These are phyloP conservation scores for Chaenocephalus aceratus DNA, from an alignment of 2,113 vertebrate genomes.

Conservation along the genomic window DNA sequence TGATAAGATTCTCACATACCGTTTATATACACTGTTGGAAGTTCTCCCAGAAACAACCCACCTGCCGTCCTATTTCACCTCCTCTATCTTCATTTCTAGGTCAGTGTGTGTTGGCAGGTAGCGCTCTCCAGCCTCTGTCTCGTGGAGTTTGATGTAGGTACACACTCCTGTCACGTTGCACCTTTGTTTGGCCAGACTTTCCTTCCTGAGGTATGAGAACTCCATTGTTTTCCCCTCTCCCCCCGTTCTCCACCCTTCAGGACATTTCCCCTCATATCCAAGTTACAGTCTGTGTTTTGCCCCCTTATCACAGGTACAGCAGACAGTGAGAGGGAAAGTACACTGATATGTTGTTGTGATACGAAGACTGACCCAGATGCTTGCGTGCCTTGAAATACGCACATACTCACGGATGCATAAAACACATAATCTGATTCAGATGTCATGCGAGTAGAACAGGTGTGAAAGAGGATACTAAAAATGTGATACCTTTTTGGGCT, in stretches of 20 bases:
- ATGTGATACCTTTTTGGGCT: conserved; percentile 24
- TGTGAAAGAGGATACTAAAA: conserved; percentile 14
- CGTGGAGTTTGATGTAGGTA: conserved; percentile 37
- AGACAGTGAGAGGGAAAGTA: conserved; percentile 32
- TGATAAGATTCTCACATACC: conserved; percentile 40
- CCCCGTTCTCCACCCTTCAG: conserved; percentile 11
- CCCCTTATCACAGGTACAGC: conserved; percentile 48
- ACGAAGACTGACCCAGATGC: conserved; percentile 43
- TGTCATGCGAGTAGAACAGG: conserved; percentile 15
- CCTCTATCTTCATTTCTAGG: conserved; percentile 65
- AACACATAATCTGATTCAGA: conserved; percentile 39
- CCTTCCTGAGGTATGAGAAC: conserved; percentile 66
- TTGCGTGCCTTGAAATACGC: neutral
- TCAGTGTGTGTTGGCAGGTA: conserved; percentile 67
- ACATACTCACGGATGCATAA: neutral
- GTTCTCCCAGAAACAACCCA: conserved; percentile 39
- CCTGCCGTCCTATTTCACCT: conserved; percentile 31
- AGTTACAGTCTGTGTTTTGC: conserved; percentile 52
- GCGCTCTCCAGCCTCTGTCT: conserved; percentile 32
- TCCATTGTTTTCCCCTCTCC: conserved; percentile 58
- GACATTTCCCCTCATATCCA: conserved; percentile 61
- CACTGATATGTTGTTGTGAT: conserved; percentile 47
- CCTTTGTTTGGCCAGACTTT: conserved; percentile 52
- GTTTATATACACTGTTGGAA: conserved; percentile 66
- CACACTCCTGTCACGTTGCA: conserved; percentile 41